Evolutionary conservation across 2,888 invertebrate species (phyloP), one percentile per base, ranked within the genome.

Genomic region (Leucoma salicis): DNA sequence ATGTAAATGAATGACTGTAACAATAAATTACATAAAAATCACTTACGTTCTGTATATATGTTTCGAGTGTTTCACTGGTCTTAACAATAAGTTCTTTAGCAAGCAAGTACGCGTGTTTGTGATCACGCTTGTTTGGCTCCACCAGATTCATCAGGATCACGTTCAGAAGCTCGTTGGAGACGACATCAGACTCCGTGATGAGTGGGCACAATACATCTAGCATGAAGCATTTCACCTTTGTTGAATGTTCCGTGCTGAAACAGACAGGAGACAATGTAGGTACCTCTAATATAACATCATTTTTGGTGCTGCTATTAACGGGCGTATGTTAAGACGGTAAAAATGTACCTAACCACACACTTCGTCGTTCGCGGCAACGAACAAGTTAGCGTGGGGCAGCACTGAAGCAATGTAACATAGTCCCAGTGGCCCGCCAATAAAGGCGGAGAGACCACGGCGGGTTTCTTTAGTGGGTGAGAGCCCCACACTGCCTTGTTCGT

Each of bases 171-270:
- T 98, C 97, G 74, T 96, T 96, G 57, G 98, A 97, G 35, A 99
- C 96, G 63, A 96, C 94, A 78, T 99, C 99, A 5, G 97, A 97
- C 84, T 99, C 99, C 14, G 96, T 96, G 64, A 99, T 96, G 29
- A 99, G 91, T 0, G 99, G 98, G 67, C 96, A 95, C 53, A 99
- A 92, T 38, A 99, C 97, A 79, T 99, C 99, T 68, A 99, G 88
- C 95, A 99, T 98, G 80, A 99, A 98, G 50, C 96, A 97, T 74
- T 97, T 98, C 34, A 99, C 98, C 88, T 98, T 97, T 10, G 94
- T 94, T 7, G 98, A 98, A 85, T 99, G 99, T 75, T 98, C 97
- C 77, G 97, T 97, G 82, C 97, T 97, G 78, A 6, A 41, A 31
- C 31, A 1, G 15, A 29, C 4, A 8, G 21, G 6, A 21, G 8